Conservation (phyloP, 2,797 vertebrate species). For the Eurystomus glaucurus region DNA sequence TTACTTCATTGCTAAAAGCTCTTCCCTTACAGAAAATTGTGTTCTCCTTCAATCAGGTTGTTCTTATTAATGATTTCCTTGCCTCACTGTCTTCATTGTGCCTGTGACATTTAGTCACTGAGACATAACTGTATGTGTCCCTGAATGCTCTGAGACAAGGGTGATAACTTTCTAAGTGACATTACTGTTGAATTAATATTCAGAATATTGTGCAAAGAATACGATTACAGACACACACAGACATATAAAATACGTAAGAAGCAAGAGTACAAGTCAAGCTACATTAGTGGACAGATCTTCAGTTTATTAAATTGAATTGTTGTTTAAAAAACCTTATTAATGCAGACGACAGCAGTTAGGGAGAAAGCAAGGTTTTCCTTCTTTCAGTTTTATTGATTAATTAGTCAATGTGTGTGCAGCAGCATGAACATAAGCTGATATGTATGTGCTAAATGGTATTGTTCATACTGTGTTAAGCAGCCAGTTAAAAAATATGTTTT, state of each 20-base stretch:
- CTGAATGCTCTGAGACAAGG: not conserved
- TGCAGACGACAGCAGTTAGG: not conserved
- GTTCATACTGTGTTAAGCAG: constrained; percentile 41
- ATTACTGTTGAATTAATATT: not conserved
- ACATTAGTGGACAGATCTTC: not conserved
- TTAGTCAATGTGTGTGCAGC: constrained; percentile 20
- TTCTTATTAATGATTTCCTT: not conserved
- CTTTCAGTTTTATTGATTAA: constrained; percentile 38
- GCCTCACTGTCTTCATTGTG: not conserved
- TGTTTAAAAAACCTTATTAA: not conserved
- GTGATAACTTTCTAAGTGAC: not conserved
- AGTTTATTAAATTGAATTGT: not conserved
- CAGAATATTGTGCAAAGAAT: not conserved
- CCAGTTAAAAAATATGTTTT: constrained; percentile 55
- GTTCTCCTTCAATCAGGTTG: not conserved
- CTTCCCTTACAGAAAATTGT: not conserved
- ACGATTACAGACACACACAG: not conserved
- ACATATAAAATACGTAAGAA: not conserved
- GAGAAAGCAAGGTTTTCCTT: not conserved
- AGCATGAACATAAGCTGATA: not conserved
- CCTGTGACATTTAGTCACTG: not conserved
- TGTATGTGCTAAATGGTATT: constrained; percentile 15
- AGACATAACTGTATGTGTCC: not conserved
- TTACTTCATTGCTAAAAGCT: not conserved
- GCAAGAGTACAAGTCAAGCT: not conserved